Conservation (phyloP, 2,113 vertebrate species). For the Dasyornis broadbenti region DNA sequence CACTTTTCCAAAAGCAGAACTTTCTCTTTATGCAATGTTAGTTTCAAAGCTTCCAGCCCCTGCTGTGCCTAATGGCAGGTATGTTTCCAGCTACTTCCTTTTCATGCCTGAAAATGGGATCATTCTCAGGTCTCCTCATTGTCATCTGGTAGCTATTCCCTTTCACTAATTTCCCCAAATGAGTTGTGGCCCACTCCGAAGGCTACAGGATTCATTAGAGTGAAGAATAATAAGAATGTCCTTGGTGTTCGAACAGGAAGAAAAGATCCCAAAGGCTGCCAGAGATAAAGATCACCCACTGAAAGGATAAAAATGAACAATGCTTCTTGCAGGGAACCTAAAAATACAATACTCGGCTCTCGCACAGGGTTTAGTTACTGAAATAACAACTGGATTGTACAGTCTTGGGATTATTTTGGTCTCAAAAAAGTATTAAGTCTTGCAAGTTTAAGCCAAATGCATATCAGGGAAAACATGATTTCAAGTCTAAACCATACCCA, state of each 20-base stretch:
- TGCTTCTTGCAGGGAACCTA: conserved; percentile 48
- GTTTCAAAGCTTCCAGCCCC: conserved; percentile 46
- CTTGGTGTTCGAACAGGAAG: conserved; percentile 40
- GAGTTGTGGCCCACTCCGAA: conserved; percentile 33
- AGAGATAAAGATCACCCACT: conserved; percentile 61
- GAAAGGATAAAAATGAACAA: conserved; percentile 60
- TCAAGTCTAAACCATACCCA: not conserved
- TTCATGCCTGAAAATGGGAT: conserved; percentile 53
- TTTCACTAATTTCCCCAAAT: conserved; percentile 55
- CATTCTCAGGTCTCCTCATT: conserved; percentile 43
- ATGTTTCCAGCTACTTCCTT: conserved; percentile 52
- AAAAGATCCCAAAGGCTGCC: conserved; percentile 51
- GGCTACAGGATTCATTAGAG: conserved; percentile 51
- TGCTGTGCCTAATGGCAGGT: conserved; percentile 42
- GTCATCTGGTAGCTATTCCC: conserved; percentile 47
- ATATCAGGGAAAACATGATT: not conserved
- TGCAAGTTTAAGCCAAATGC: not conserved
- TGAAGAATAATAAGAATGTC: conserved; percentile 35
- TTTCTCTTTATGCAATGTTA: conserved; percentile 38
- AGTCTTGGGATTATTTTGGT: conserved; percentile 1
- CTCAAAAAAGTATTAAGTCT: not conserved
- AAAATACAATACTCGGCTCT: conserved; percentile 45
- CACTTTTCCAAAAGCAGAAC: conserved; percentile 45
- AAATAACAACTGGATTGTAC: conserved; percentile 34
- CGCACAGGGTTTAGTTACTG: not conserved